Evolutionary conservation across 2,888 invertebrate species (phyloP), one percentile per base, ranked within the genome.

Genomic region (Drosophila testacea): DNA sequence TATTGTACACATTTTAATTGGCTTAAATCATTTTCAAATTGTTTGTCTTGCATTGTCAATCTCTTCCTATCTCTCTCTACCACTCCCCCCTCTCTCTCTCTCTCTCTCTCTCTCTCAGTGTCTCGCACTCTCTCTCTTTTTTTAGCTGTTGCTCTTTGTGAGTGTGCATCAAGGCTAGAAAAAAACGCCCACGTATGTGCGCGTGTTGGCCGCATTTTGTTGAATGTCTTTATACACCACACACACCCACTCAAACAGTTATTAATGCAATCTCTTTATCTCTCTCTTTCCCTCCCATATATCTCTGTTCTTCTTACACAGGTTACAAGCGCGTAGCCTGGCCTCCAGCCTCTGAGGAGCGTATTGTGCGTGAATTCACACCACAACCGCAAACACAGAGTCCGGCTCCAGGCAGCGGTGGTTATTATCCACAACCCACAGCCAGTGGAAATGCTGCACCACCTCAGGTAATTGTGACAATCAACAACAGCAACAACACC

Each of bases 311-410:
- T 11, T 16, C 0, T n/a, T 9, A 0, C n/a, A 5, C 69, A 97
- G 97, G 96, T 92, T 94, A 95, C 88, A 97, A 96, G 94, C 95
- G 96, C 93, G 96, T 97, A 90, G 96, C 96, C 93, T 97, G 97
- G 97, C 97, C 97, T 79, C 97, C 97, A 85, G 94, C 94, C 82
- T 93, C 94, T 81, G 95, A 95, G 91, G 95, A 95, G 79, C 94
- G 95, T 92, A 95, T 95, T 78, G 94, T 94, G 93, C 94, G 94
- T 56, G 92, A 92, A 71, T 92, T 92, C 66, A 92, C 92, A 54
- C 92, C 92, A 13, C 92, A 92, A 69, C 91, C 92, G 59, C 88
- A 86, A 47, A 66, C 85, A 30, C 88, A 89, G 69, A 86, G 87
- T 28, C 90, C 84, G 61, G 84, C 88, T 4, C 89, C 86, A 11